phyloP scores from a whole-genome alignment of 2,888 invertebrate genomes.

The Andrena trimmerana region DNA sequence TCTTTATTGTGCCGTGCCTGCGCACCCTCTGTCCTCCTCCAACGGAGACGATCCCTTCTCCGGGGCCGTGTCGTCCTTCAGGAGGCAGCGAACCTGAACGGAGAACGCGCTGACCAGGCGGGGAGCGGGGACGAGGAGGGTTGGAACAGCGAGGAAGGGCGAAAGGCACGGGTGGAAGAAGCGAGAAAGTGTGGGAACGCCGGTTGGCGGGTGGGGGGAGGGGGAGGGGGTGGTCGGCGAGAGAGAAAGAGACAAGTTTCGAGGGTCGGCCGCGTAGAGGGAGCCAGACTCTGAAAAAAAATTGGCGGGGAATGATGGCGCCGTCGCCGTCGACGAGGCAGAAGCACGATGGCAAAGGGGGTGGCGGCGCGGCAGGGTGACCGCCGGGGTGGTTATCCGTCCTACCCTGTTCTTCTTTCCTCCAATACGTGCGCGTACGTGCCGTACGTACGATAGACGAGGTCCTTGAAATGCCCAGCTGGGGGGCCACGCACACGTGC shows the following conservation, averaged over 20 bases:
- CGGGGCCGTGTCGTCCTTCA: constrained; percentile 26
- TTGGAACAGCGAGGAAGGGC: not conserved
- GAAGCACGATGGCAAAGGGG: constrained; percentile 47
- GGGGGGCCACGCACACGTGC: constrained; percentile 66
- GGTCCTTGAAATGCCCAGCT: constrained; percentile 65
- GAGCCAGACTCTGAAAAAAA: constrained; percentile 74
- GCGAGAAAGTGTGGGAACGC: not conserved
- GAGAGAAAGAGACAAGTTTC: constrained; percentile 44
- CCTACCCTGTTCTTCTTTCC: constrained; percentile 68
- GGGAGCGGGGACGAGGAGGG: constrained; percentile 6
- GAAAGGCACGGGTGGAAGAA: constrained; percentile 2
- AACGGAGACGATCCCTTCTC: constrained; percentile 27
- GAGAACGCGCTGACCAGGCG: constrained; percentile 44
- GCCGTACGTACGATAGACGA: constrained; percentile 61
- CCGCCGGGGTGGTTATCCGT: constrained; percentile 51
- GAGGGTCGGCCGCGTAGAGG: constrained; percentile 64
- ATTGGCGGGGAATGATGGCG: constrained; percentile 78
- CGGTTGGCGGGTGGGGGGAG: no score
- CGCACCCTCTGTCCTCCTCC: constrained; percentile 49
- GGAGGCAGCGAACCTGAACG: constrained; percentile 56
- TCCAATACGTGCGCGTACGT: constrained; percentile 57
- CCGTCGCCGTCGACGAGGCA: constrained; percentile 70
- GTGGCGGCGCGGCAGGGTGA: constrained; percentile 39
- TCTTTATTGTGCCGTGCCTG: constrained; percentile 54
- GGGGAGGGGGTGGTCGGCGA: not conserved